A percentile compares a stretch with the other conserved stretches of the same genome.
phyloP scores from a whole-genome alignment of 2,113 vertebrate species.

The Holacanthus passer region DNA sequence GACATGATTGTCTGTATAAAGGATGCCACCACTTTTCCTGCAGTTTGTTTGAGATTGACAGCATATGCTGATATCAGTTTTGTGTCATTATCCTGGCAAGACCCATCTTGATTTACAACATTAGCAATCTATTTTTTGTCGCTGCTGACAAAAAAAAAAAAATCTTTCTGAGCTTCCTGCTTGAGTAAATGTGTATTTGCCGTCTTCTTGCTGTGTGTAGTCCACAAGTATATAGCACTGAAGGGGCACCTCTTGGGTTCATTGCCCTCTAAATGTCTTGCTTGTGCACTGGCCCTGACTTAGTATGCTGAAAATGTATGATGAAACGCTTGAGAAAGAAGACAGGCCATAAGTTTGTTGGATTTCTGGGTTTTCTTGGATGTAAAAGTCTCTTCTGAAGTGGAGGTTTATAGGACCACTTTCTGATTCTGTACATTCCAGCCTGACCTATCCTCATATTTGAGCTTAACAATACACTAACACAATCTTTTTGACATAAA shows the following conservation, averaged over 20 bases:
- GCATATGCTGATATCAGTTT: neutral
- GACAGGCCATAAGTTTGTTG: neutral
- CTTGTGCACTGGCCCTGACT: neutral
- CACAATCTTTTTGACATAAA: no score
- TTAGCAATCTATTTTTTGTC: neutral
- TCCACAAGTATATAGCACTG: neutral
- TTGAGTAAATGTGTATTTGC: neutral
- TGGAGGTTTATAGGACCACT: neutral
- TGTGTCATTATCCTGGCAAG: neutral
- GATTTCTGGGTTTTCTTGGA: no score
- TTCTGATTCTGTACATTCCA: neutral
- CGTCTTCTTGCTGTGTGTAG: neutral
- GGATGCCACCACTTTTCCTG: no score
- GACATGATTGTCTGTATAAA: neutral
- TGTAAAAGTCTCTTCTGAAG: neutral
- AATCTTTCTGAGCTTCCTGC: neutral
- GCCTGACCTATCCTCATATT: neutral
- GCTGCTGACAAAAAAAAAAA: neutral
- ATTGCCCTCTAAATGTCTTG: slow-evolving; percentile 10
- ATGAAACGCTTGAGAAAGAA: slow-evolving; percentile 9
- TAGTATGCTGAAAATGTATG: neutral
- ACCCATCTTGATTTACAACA: neutral
- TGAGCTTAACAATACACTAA: no score
- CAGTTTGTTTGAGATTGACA: neutral
- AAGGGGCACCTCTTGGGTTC: neutral